Evolutionary conservation across 2,888 invertebrate genomes (phyloP).

Genomic region (Synanthedon myopaeformis): DNA sequence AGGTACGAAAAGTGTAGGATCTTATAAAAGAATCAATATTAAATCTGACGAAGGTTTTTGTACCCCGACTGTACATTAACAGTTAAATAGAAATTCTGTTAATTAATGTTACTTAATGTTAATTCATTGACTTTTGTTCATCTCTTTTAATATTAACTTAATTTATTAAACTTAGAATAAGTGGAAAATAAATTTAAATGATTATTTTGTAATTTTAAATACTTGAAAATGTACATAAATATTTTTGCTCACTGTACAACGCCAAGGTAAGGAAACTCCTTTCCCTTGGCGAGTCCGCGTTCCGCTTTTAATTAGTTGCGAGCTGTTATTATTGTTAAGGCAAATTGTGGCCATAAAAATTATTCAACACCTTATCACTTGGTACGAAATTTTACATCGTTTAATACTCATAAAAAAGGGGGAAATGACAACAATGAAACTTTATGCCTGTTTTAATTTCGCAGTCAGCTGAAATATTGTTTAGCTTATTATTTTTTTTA

Average conservation of each 20-base stretch:
- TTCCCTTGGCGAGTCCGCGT: constrained; percentile 33
- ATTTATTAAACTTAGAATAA: too few relatives aligned
- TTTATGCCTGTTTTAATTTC: not conserved
- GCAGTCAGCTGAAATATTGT: not conserved
- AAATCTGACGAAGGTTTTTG: too few relatives aligned
- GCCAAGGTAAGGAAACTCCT: constrained; percentile 45
- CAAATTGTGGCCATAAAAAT: constrained; percentile 51
- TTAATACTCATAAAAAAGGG: constrained; percentile 8
- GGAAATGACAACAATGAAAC: not conserved
- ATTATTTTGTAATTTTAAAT: too few relatives aligned
- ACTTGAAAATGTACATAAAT: too few relatives aligned
- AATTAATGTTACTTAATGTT: too few relatives aligned
- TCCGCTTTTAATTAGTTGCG: constrained; percentile 62
- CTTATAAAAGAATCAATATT: too few relatives aligned
- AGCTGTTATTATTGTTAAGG: constrained; percentile 61
- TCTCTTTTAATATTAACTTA: too few relatives aligned
- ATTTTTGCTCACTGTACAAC: constrained; percentile 33
- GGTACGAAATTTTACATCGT: constrained; percentile 23
- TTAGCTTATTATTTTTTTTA: not conserved
- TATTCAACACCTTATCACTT: constrained; percentile 42
- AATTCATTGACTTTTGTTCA: too few relatives aligned
- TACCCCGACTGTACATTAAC: too few relatives aligned
- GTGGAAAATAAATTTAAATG: too few relatives aligned
- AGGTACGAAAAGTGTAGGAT: too few relatives aligned
- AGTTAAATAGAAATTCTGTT: too few relatives aligned